Conservation (phyloP, 2,113 vertebrate species). For the Microcebus tavaratra region DNA sequence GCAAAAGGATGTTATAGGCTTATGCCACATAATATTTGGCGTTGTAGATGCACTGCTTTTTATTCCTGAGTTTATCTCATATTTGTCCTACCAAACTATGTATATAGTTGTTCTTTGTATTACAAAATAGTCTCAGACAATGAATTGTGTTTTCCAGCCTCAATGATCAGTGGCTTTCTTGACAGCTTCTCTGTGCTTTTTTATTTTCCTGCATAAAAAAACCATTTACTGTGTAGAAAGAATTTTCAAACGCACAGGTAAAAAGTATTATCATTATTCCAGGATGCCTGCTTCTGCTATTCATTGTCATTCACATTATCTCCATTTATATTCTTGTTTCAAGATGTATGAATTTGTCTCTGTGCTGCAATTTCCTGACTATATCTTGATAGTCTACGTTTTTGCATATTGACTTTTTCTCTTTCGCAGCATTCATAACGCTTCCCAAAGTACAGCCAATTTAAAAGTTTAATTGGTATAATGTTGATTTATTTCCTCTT, state of each 20-base stretch:
- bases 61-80: not conserved
- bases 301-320: slow-evolving; percentile 51
- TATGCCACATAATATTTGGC: not conserved
- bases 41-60: not conserved
- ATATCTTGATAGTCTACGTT: slow-evolving; percentile 32
- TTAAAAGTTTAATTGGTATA: slow-evolving; percentile 62
- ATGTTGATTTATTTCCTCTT: slow-evolving; percentile 35
- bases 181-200: slow-evolving; percentile 19
- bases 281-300: not conserved
- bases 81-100: not conserved
- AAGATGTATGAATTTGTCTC: slow-evolving; percentile 27
- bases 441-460: not conserved
- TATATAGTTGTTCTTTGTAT: slow-evolving; percentile 22
- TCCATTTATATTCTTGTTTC: slow-evolving; percentile 63
- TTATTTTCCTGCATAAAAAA: slow-evolving; percentile 37
- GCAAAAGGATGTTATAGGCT: not conserved
- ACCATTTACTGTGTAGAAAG: slow-evolving; percentile 22
- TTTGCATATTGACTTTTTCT: slow-evolving; percentile 54
- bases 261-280: slow-evolving; percentile 31
- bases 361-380: slow-evolving; percentile 32
- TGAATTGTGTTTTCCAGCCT: slow-evolving; percentile 38
- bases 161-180: slow-evolving; percentile 49
- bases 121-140: slow-evolving; percentile 46
- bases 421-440: slow-evolving; percentile 3
- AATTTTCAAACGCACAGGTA: slow-evolving; percentile 38